Conservation (phyloP, 2,888 invertebrate species). For the Syritta pipiens region DNA sequence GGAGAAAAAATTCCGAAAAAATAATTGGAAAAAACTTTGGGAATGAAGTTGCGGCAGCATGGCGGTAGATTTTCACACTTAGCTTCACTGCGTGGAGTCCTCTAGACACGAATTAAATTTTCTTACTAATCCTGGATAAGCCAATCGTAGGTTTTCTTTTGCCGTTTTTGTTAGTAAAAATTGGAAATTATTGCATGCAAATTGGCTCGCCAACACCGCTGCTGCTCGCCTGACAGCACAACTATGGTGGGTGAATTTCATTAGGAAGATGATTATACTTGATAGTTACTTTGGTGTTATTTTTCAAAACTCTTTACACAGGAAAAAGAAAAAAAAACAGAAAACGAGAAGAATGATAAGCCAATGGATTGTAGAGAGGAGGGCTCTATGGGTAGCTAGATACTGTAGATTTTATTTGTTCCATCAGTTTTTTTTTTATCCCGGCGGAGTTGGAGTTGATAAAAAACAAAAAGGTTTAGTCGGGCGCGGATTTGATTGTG, state of each 20-base stretch:
- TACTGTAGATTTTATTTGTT: too few relatives aligned
- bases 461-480: too few relatives aligned
- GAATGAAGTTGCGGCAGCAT: background rate
- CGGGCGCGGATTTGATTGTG: too few relatives aligned
- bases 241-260: constrained; percentile 3
- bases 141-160: constrained; percentile 10
- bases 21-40: constrained; percentile 28
- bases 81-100: background rate
- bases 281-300: background rate
- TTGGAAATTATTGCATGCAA: constrained; percentile 35
- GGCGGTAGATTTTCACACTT: constrained; percentile 4
- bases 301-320: background rate
- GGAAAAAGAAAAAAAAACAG: background rate
- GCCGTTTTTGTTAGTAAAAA: constrained; percentile 9
- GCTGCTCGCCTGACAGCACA: background rate
- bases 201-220: constrained; percentile 4
- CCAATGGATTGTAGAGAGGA: background rate
- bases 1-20: constrained; percentile 1
- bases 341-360: background rate
- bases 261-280: constrained; percentile 8
- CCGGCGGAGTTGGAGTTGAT: too few relatives aligned
- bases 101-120: constrained; percentile 43
- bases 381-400: background rate
- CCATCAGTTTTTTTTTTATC: too few relatives aligned
- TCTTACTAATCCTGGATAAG: constrained; percentile 52